Evolutionary conservation across 1,140 invertebrate species (phyloP).

Genomic region (Drosophila navojoa): DNA sequence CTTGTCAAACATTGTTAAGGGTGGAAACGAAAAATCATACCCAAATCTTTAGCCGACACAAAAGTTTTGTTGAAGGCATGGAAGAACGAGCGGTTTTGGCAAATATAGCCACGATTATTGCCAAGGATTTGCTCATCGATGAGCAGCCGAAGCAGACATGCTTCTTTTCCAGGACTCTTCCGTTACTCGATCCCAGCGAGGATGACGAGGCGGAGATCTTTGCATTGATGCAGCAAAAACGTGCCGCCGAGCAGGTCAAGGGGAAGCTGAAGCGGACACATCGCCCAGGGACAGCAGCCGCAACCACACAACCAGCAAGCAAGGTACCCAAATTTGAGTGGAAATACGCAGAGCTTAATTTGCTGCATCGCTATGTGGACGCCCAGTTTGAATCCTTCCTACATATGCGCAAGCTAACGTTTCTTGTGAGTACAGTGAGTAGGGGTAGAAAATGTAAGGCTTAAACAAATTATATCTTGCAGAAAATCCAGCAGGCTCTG

Average conservation of each 20-base stretch:
- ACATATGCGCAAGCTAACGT: constrained; percentile 75
- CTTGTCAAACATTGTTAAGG: constrained; percentile 26
- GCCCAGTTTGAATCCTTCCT: constrained; percentile 68
- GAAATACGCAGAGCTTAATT: constrained; percentile 64
- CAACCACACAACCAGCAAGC: not conserved
- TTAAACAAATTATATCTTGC: constrained; percentile 10
- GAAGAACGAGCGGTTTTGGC: constrained; percentile 75
- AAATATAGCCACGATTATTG: constrained; percentile 80
- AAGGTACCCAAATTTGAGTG: constrained; percentile 50
- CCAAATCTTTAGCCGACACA: not conserved
- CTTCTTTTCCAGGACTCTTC: constrained; percentile 23
- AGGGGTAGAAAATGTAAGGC: not conserved
- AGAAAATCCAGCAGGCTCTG: constrained; percentile 63
- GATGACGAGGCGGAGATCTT: constrained; percentile 72
- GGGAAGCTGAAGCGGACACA: constrained; percentile 32
- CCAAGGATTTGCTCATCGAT: constrained; percentile 76
- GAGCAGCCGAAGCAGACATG: constrained; percentile 27
- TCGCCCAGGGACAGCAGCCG: not conserved
- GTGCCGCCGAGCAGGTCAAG: constrained; percentile 5
- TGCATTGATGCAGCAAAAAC: constrained; percentile 67
- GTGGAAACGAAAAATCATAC: constrained; percentile 24
- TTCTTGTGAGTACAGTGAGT: constrained; percentile 52
- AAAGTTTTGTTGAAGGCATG: constrained; percentile 40
- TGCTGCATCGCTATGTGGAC: constrained; percentile 72
- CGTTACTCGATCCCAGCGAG: constrained; percentile 50